Base-by-base conservation (phyloP, 2,888 invertebrate species). In the Noctua janthe region DNA sequence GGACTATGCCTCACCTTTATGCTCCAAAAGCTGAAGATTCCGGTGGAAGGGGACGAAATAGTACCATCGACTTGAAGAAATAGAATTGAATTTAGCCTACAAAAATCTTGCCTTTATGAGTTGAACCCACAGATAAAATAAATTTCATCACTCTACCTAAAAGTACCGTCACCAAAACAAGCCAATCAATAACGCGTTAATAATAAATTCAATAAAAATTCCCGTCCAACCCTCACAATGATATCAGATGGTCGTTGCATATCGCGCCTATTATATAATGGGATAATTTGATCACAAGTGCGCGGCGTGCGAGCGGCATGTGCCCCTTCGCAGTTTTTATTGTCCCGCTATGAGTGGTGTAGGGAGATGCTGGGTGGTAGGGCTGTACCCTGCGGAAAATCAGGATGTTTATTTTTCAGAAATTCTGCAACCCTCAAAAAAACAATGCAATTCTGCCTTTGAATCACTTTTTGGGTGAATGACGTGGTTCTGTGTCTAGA, bases 211-310 rank as follows among this genome's bases (percentile, higher is more conserved):
- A 74, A 74, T 84, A 84, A 84, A 94, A 94, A 95, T 93, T 92
- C 92, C 92, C 92, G 67, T 72, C 2, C 76, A 66, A 81, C 92
- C 88, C 90, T 90, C 90, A 88, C 93, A 93, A 92, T 91, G 90
- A 92, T 93, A 94, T 94, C 95, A 94, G 94, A 94, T 94, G 94
- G 89, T 91, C 89, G 88, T 86, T 90, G 91, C 89, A 91, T 93
- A 92, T 92, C 92, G 91, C 90, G 89, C 91, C 91, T 94, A 94
- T 95, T 95, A 94, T 94, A 94, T 94, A 94, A 94, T 92, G 91
- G 88, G 91, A 94, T 96, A 95, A 96, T 94, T 95, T 93, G 93
- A 95, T 95, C 93, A 94, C 88, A 91, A 70, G 81, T 76, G 94
- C 93, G 93, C 87, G 91, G 64, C 83, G 43, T 91, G 76, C 71